phyloP scores from a whole-genome alignment of 2,888 invertebrate genomes.

The Agrilus cyanescens region DNA sequence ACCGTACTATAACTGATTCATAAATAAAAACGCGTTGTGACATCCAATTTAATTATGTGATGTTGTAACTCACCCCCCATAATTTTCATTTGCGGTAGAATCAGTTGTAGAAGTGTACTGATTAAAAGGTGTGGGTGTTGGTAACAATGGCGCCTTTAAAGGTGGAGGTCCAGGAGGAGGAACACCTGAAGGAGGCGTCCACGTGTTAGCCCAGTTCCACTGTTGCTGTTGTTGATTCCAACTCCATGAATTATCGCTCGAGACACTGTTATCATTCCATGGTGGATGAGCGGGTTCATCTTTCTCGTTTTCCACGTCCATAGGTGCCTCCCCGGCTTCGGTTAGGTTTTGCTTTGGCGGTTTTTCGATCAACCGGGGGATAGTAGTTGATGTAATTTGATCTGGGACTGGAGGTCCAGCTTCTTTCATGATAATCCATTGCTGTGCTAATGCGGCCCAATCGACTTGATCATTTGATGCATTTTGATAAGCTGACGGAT shows the following conservation, averaged over 20 bases:
- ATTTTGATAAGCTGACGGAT: constrained; percentile 72
- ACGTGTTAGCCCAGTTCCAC: constrained; percentile 31
- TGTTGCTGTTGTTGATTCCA: constrained; percentile 38
- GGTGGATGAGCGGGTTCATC: constrained; percentile 33
- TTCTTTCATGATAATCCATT: constrained; percentile 96
- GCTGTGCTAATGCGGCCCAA: constrained; percentile 93
- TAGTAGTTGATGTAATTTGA: constrained; percentile 47
- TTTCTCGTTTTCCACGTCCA: constrained; percentile 74
- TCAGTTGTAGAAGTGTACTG: constrained; percentile 12
- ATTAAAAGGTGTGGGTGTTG: constrained; percentile 28
- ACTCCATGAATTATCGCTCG: constrained; percentile 24
- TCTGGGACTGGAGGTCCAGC: constrained; percentile 41
- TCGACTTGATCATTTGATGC: constrained; percentile 80
- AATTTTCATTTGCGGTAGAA: constrained; percentile 22
- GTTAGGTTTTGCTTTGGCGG: constrained; percentile 32
- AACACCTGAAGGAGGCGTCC: constrained; percentile 33
- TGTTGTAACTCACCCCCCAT: constrained; percentile 9
- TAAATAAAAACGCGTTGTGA: background rate
- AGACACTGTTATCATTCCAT: constrained; percentile 12
- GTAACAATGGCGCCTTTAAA: constrained; percentile 30
- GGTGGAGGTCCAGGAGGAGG: constrained; percentile 25
- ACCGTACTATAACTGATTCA: constrained; percentile 15
- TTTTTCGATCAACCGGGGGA: constrained; percentile 35
- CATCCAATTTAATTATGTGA: background rate
- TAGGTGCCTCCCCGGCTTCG: constrained; percentile 75